Conservation (phyloP, 2,888 invertebrate species). For the Cepaea hortensis region DNA sequence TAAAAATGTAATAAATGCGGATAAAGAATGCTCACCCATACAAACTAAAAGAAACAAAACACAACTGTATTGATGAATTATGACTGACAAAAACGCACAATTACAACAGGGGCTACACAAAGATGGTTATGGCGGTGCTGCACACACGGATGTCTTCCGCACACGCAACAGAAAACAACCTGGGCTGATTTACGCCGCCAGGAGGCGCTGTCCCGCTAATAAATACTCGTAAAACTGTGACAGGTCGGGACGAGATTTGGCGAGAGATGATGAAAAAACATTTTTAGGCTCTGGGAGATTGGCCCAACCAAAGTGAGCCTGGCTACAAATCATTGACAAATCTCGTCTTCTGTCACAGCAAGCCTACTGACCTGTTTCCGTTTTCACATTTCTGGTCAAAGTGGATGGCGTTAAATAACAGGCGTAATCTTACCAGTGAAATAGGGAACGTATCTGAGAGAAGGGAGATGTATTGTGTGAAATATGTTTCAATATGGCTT, state of each 20-base stretch:
- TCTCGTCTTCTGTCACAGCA: neutral
- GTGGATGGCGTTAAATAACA: neutral
- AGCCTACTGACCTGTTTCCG: neutral
- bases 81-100: no score
- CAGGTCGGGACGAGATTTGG: neutral
- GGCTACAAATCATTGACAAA: constrained; percentile 22
- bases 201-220: constrained; percentile 15
- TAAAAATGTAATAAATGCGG: no score
- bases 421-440: no score
- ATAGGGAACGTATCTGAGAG: no score
- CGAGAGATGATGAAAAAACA: constrained; percentile 1
- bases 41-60: no score
- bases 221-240: constrained; percentile 24
- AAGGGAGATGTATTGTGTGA: no score
- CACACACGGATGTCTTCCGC: neutral
- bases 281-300: neutral
- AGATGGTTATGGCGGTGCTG: no score
- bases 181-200: neutral
- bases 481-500: no score
- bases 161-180: neutral
- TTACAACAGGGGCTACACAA: no score
- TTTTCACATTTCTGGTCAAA: neutral
- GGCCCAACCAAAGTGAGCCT: neutral
- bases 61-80: no score
- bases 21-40: no score